Base-by-base conservation (phyloP, 1,140 invertebrate genomes). In the Tetraneura akinire region DNA sequence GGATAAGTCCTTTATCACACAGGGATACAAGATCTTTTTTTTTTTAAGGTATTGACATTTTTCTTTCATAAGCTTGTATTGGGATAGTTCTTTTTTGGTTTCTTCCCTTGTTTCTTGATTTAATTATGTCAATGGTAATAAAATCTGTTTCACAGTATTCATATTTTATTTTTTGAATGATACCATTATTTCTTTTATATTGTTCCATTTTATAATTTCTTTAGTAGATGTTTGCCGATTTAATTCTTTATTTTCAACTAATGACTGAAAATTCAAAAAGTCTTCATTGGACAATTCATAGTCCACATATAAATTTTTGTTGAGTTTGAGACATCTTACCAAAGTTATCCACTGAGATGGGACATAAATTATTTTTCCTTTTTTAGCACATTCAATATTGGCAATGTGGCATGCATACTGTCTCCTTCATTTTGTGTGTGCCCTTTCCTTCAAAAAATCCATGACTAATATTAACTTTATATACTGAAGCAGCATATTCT, bases 271-370 rank as follows among this genome's bases (percentile, higher is more conserved):
- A 18, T 64, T 37, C 60, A 37, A 64, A 64, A 64, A 32, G 29
- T 64, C 29, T 64, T 64, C 60, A 64, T 64, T 64, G 13, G 60
- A 64, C 29, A 64, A 51, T 51, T 29, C 55, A 3, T 64, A 64
- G 32, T 10, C 60, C 23, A 29, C n/a, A 37, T 64, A 64, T 3
- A 18, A n/a, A 18, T 64, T 64, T 37, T 37, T 37, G 0, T 16
- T 64, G 10, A 64, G 14, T 18, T 45, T 51, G 2, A 81, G 82
- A 49, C 81, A 83, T 18, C 42, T 60, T 73, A 82, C 53, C n/a
- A 64, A 64, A 18, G 60, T 64, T 8, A 64, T 37, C 26, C 60
- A 64, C 18, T 37, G 10, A 32, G 60, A 29, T 32, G 29, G 60
- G 14, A 18, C 60, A 18, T 64, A 64, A 0, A 64, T 64, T 32